phyloP scores from a whole-genome alignment of 2,113 vertebrate species.

The Menura novaehollandiae region DNA sequence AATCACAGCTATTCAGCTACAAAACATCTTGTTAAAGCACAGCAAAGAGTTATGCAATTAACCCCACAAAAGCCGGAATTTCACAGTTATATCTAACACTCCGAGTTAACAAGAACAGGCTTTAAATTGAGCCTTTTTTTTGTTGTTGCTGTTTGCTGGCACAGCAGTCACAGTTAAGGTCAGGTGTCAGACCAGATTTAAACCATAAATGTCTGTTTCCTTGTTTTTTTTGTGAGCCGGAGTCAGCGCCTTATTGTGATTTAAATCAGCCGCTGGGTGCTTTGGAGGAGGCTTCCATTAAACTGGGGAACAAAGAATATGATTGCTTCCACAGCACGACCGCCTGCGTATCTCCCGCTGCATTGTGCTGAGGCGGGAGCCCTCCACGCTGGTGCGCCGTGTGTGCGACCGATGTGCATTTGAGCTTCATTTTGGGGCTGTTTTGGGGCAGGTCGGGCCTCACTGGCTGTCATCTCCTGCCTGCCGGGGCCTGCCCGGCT shows the following conservation, averaged over 20 bases:
- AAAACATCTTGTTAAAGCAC: conserved; percentile 63
- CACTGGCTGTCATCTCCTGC: neutral
- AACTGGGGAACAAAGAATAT: conserved; percentile 52
- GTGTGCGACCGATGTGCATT: accelerated
- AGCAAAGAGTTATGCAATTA: conserved; percentile 64
- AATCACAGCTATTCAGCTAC: conserved; percentile 64
- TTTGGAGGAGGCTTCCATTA: conserved; percentile 42
- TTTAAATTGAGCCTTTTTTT: conserved; percentile 7
- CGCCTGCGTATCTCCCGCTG: neutral
- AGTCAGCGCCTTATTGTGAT: conserved; percentile 53
- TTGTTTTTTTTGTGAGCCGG: conserved; percentile 30
- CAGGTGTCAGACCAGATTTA: conserved; percentile 50
- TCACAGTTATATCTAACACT: conserved; percentile 59
- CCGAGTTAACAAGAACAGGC: conserved; percentile 7
- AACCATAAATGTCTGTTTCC: conserved; percentile 45
- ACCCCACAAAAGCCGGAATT: conserved; percentile 61
- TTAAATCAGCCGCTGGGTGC: conserved; percentile 46
- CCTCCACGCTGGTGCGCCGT: neutral
- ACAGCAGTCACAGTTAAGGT: conserved; percentile 39
- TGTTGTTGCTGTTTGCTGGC: conserved; percentile 44
- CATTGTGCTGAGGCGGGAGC: neutral
- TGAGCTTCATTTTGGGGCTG: neutral
- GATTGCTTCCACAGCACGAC: conserved; percentile 9
- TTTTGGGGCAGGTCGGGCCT: neutral
- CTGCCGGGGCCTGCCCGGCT: neutral